phyloP scores from a whole-genome alignment of 2,113 vertebrate species.

The Amazona vittata region DNA sequence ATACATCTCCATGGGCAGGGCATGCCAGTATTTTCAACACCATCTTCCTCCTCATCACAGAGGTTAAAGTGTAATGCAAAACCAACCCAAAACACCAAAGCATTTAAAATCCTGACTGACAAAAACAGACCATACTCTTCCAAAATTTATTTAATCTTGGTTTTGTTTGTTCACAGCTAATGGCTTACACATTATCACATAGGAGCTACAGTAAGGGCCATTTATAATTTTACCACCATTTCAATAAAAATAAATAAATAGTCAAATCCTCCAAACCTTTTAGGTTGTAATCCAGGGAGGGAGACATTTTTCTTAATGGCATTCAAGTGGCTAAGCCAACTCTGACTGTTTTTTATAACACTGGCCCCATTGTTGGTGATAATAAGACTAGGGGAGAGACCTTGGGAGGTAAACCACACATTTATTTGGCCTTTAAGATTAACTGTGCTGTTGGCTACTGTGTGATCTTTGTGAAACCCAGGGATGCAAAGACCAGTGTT shows the following conservation, averaged over 20 bases:
- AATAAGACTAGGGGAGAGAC: conserved; percentile 8
- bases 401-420: conserved; percentile 37
- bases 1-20: background rate
- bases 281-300: conserved; percentile 15
- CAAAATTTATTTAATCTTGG: background rate
- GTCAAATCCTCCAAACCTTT: background rate
- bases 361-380: conserved; percentile 41
- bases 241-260: conserved; percentile 14
- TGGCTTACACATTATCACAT: background rate
- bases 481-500: conserved; percentile 28
- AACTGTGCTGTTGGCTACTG: conserved; percentile 15
- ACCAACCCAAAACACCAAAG: background rate
- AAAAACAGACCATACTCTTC: background rate
- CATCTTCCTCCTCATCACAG: background rate
- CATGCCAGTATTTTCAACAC: background rate
- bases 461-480: conserved; percentile 39
- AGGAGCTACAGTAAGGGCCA: background rate
- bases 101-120: background rate
- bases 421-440: conserved; percentile 49
- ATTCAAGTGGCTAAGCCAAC: background rate
- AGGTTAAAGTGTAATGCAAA: background rate
- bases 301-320: conserved; percentile 26
- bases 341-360: conserved; percentile 36
- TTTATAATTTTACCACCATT: conserved; percentile 36
- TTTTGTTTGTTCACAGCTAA: background rate